Evolutionary conservation across 1,140 invertebrate genomes (phyloP).

Genomic region (Drosophila lacertosa): DNA sequence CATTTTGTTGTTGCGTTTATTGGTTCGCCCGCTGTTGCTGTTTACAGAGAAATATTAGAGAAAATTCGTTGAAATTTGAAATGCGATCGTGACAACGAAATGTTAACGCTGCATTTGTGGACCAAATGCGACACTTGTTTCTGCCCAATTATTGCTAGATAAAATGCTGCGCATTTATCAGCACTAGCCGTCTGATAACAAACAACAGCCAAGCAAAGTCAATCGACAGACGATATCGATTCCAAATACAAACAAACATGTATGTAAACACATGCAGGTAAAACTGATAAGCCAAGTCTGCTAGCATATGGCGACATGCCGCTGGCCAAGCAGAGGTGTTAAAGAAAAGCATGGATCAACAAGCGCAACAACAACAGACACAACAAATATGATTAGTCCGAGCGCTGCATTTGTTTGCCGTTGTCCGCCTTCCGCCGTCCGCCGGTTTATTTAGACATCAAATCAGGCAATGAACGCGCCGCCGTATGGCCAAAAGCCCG

Average conservation of each 20-base stretch:
- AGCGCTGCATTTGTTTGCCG: slow-evolving; percentile 30
- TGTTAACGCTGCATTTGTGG: slow-evolving; percentile 37
- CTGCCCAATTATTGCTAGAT: slow-evolving; percentile 30
- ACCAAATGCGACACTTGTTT: slow-evolving; percentile 20
- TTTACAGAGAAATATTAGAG: slow-evolving; percentile 9
- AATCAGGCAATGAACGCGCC: slow-evolving; percentile 61
- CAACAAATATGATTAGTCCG: slow-evolving; percentile 50
- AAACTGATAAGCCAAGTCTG: slow-evolving; percentile 36
- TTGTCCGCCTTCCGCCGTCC: slow-evolving; percentile 18
- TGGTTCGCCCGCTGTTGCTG: slow-evolving; percentile 1
- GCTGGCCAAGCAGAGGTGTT: slow-evolving; percentile 4
- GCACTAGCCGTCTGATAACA: slow-evolving; percentile 19
- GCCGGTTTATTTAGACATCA: slow-evolving; percentile 67
- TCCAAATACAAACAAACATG: slow-evolving; percentile 27
- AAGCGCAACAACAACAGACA: slow-evolving; percentile 15
- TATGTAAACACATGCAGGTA: slow-evolving; percentile 7
- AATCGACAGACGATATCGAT: slow-evolving; percentile 40
- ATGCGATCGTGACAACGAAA: slow-evolving; percentile 34
- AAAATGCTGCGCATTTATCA: slow-evolving; percentile 10
- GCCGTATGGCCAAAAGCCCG: slow-evolving; percentile 28
- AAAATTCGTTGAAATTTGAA: slow-evolving; percentile 42
- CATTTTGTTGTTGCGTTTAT: not conserved
- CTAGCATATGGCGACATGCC: slow-evolving; percentile 21
- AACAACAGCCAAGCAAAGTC: slow-evolving; percentile 15
- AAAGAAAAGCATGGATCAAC: slow-evolving; percentile 17